A percentile compares a stretch with the other conserved stretches of the same genome.
phyloP scores from a whole-genome alignment of 2,888 invertebrate genomes.

The Tolmerus cingulatus region DNA sequence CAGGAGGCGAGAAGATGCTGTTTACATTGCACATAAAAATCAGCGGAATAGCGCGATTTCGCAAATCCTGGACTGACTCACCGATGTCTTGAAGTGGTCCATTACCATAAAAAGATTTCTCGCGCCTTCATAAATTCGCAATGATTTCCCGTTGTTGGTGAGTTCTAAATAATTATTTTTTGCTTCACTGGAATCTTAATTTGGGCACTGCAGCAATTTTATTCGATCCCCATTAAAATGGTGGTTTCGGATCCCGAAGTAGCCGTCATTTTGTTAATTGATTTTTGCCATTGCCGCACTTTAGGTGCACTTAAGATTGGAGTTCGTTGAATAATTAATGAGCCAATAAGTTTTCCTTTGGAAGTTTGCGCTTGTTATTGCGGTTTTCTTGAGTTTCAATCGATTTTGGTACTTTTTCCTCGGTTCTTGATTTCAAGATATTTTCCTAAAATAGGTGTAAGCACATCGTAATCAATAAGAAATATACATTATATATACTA shows the following conservation, averaged over 20 bases:
- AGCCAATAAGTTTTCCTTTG: neutral
- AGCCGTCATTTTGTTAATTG: neutral
- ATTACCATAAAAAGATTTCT: neutral
- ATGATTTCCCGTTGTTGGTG: neutral
- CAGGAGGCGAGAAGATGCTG: neutral
- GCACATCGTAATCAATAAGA: neutral
- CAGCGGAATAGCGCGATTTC: neutral
- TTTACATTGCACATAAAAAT: neutral
- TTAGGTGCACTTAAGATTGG: neutral
- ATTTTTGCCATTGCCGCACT: neutral
- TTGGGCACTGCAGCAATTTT: neutral
- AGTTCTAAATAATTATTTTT: neutral
- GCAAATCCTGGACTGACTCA: neutral
- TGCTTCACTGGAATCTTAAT: neutral
- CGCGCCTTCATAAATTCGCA: neutral
- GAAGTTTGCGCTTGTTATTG: neutral
- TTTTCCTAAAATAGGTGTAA: neutral
- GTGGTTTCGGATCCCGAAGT: neutral
- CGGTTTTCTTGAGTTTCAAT: neutral
- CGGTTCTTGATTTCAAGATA: neutral
- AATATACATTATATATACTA: no score
- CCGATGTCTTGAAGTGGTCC: neutral
- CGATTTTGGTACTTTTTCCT: neutral
- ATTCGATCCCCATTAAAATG: neutral
- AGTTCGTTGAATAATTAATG: neutral